Base-by-base conservation (phyloP, 2,888 invertebrate genomes). In the Tinea trinotella region DNA sequence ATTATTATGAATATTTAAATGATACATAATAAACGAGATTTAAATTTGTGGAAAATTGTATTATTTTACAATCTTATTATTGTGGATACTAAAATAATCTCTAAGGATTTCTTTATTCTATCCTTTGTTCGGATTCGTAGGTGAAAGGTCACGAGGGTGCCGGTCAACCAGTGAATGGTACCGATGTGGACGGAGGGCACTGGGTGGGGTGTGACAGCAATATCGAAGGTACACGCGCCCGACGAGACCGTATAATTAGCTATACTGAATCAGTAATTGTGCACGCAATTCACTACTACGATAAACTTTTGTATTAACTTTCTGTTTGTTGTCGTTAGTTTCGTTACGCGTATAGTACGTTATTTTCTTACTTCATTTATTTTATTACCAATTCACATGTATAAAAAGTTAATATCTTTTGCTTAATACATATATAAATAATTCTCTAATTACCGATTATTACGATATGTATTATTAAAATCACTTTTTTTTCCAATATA, bases 111-210 rank as follows among this genome's bases (percentile, higher is more conserved):
- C 57, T 9, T 53, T 68, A 65, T 72, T 59, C 64, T 55, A 62
- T 71, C 74, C 79, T 81, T 78, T 74, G 70, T 50, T 24, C 24
- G 24, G 13, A 22, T 15, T 50, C 50, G 50, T 53, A 78, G 80
- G 78, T 82, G 76, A 82, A 82, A 84, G 80, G 80, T 81, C 76
- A 73, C 68, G 50, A 22, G 50, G 50, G 50, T 22, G 50, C 24
- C 50, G 50, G 50, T 50, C 50, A 50, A 50, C 50, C 50, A 71
- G 74, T 69, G 78, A 76, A 73, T 81, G 82, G 82, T 76, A 83
- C 83, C 60, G 70, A 66, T 64, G 74, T 74, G 78, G 68, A 76
- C 80, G 53, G 52, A 40, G 13, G 40, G 17, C 13, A 24, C 13
- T 5, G 17, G 24, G 19, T 12, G 24, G 50, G 50, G 50, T 10